Base-by-base conservation (phyloP, 2,888 invertebrate species). In the Polydrusus tereticollis region DNA sequence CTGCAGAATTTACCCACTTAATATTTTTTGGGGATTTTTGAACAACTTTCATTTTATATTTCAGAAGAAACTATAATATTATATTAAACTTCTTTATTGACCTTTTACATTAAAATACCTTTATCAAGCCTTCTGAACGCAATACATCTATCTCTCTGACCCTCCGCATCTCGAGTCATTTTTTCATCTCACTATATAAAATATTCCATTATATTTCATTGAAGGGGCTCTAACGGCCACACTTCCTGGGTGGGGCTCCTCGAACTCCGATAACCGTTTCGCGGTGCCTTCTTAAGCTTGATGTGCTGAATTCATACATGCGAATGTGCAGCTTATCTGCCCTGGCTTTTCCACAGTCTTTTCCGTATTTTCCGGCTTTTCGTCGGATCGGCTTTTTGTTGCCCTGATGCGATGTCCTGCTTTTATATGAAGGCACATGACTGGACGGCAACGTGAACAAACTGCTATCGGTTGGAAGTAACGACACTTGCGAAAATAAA, bases 221-320 rank as follows among this genome's bases (percentile, higher is more conserved):
- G 71, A 67, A 74, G 68, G 57, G 69, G 58, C 70, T 47, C 50
- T 67, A 69, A 73, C 65, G 38, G 69, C 62, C 67, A 52, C 72
- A 57, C 71, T 74, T 74, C 74, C 69, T 70, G 75, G 72, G 66
- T 74, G 76, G 73, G 52, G 72, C 75, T 65, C 76, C 69, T 75
- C 76, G 82, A 84, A 82, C 83, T 83, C 83, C 83, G 83, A 84
- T 85, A 84, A 85, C 83, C 82, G 83, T 81, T 82, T 83, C 83
- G 84, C 82, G 82, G 80, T 80, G 72, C 75, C 76, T 75, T 80
- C 88, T 89, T 88, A 88, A 87, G 85, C 76, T 79, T 90, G 90
- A 90, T 90, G 90, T 90, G 90, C 88, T 90, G 90, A 90, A 90
- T 90, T 88, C 90, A 90, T 90, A 90, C 90, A 90, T 90, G 89